These are phyloP conservation scores for Aelia acuminata DNA, from an alignment of 2,888 invertebrate species.

Conservation along the genomic window DNA sequence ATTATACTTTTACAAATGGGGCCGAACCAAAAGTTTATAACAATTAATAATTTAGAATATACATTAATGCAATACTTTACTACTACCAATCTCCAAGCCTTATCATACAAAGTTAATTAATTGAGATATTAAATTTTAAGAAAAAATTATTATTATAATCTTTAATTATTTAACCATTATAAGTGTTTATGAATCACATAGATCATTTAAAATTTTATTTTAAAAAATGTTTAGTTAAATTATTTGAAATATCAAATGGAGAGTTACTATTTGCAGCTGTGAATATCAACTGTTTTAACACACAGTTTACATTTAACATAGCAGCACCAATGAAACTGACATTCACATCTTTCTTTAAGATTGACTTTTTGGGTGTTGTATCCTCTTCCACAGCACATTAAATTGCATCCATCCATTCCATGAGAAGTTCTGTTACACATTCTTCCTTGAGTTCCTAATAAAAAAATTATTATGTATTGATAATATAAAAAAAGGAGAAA, in stretches of 20 bases:
- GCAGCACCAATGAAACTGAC: constrained; percentile 98
- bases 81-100: neutral
- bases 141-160: neutral
- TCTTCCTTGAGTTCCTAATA: constrained; percentile 78
- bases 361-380: constrained; percentile 88
- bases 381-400: constrained; percentile 93
- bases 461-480: constrained; percentile 61
- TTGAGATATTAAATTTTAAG: neutral
- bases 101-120: neutral
- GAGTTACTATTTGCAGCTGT: constrained; percentile 83
- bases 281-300: constrained; percentile 80
- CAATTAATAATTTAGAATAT: neutral
- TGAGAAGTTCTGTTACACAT: constrained; percentile 80
- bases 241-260: neutral
- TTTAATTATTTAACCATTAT: neutral
- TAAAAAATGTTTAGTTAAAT: neutral
- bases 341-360: constrained; percentile 86
- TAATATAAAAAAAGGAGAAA: too few relatives aligned
- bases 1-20: neutral
- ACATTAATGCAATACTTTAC: neutral
- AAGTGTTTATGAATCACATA: neutral
- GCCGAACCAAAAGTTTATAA: too few relatives aligned
- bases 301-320: constrained; percentile 93
- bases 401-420: constrained; percentile 76
- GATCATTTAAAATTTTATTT: neutral